phyloP scores from a whole-genome alignment of 2,797 vertebrate species.

The Acropternis orthonyx region DNA sequence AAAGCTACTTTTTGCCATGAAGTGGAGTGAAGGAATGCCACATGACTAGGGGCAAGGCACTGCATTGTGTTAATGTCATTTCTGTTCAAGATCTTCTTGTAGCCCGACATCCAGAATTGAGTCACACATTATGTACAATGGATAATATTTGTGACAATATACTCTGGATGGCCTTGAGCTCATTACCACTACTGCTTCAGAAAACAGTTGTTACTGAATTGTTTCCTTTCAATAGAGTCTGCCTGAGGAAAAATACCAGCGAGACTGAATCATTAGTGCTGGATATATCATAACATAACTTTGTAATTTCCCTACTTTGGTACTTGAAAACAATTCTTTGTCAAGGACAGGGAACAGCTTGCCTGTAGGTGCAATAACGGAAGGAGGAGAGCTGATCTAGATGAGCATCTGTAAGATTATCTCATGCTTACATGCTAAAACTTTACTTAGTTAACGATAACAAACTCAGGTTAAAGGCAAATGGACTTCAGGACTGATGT shows the following conservation, averaged over 20 bases:
- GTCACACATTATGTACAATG: neutral
- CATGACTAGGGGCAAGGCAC: slow-evolving; percentile 36
- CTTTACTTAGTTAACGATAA: neutral
- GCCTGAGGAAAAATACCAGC: slow-evolving; percentile 14
- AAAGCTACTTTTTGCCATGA: neutral
- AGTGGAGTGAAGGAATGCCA: slow-evolving; percentile 16
- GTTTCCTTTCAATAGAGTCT: slow-evolving; percentile 11
- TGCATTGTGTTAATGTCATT: slow-evolving; percentile 34
- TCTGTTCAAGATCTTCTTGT: slow-evolving; percentile 20
- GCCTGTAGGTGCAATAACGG: neutral
- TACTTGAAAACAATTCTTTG: slow-evolving; percentile 9
- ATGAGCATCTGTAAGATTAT: neutral
- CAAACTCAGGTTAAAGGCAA: neutral
- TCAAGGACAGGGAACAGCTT: slow-evolving; percentile 7
- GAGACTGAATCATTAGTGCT: neutral
- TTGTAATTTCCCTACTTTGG: slow-evolving; percentile 14
- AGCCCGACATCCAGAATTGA: slow-evolving; percentile 20
- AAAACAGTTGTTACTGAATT: slow-evolving; percentile 53
- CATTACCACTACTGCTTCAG: slow-evolving; percentile 5
- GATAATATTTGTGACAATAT: slow-evolving; percentile 32
- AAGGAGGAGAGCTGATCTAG: neutral
- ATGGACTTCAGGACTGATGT: neutral
- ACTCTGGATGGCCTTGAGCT: slow-evolving; percentile 47
- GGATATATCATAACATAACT: slow-evolving; percentile 30
- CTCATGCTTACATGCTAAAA: neutral